Conservation (phyloP, 2,888 invertebrate genomes). For the Metallyticus violacea region DNA sequence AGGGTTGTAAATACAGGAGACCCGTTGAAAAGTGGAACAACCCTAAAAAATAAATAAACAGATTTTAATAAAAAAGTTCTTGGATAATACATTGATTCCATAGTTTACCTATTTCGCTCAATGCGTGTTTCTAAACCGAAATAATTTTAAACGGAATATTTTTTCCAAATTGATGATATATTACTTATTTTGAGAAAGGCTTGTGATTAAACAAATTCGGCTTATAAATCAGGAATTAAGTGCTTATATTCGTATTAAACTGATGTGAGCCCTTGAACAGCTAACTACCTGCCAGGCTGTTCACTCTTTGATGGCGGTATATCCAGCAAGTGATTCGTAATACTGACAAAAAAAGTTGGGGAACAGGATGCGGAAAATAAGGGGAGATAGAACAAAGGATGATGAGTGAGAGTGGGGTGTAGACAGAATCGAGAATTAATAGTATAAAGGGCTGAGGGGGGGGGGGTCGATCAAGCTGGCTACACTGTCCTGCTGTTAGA, state of each 20-base stretch:
- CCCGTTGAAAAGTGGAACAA: no score
- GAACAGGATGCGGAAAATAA: not conserved
- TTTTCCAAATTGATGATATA: no score
- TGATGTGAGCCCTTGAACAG: not conserved
- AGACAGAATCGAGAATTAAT: not conserved
- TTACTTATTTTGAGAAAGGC: no score
- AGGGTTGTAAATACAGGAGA: no score
- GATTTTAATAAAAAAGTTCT: no score
- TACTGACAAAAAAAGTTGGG: not conserved
- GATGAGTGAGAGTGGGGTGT: not conserved
- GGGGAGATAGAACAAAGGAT: not conserved
- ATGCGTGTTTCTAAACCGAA: no score
- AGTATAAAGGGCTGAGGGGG: not conserved
- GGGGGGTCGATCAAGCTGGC: not conserved
- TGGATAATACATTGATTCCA: no score
- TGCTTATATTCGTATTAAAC: no score
- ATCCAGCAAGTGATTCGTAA: not conserved
- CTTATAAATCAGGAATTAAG: not conserved
- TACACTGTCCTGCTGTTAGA: not conserved
- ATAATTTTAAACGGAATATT: no score
- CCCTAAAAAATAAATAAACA: no score
- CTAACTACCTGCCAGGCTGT: not conserved
- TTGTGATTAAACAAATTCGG: no score
- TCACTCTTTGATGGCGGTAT: not conserved
- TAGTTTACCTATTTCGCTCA: no score